Evolutionary conservation across 2,113 vertebrate genomes (phyloP).

Genomic region (Psettodes erumei): DNA sequence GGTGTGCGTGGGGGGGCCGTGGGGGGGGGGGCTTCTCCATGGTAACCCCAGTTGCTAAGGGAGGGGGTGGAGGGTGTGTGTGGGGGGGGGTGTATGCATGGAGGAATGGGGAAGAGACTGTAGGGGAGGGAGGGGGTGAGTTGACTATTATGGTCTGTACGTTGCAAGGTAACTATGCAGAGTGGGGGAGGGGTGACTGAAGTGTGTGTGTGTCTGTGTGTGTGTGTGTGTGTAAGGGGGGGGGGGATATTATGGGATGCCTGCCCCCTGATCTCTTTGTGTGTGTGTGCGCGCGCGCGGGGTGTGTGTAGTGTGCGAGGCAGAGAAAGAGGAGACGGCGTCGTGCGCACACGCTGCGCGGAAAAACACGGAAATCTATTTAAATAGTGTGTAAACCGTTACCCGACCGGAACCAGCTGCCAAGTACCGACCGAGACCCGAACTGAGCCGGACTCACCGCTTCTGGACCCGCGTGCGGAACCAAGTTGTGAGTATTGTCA

Average conservation of each 20-base stretch:
- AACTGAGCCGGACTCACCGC: constrained; percentile 63
- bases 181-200: constrained; percentile 82
- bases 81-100: constrained; percentile 62
- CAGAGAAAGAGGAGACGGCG: constrained; percentile 81
- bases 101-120: constrained; percentile 83
- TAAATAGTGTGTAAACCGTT: constrained; percentile 51
- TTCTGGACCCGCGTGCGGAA: constrained; percentile 45
- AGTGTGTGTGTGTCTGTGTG: constrained; percentile 64
- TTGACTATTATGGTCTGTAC: constrained; percentile 88
- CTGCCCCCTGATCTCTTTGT: constrained; percentile 89
- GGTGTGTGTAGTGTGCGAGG: constrained; percentile 77
- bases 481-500: constrained; percentile 76
- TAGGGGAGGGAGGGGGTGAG: constrained; percentile 71
- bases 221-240: constrained; percentile 50
- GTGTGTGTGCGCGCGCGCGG: constrained; percentile 82
- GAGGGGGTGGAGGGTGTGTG: constrained; percentile 62
- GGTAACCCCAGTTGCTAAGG: constrained; percentile 82
- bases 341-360: constrained; percentile 79
- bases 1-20: constrained; percentile 68
- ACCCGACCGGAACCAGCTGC: constrained; percentile 6
- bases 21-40: constrained; percentile 76
- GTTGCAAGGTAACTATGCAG: constrained; percentile 88
- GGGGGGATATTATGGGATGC: constrained; percentile 88
- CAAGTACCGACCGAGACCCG: constrained; percentile 36
- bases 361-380: constrained; percentile 68